These are phyloP conservation scores for Augiades crinisus DNA, from an alignment of 2,888 invertebrate genomes.

Conservation along the genomic window DNA sequence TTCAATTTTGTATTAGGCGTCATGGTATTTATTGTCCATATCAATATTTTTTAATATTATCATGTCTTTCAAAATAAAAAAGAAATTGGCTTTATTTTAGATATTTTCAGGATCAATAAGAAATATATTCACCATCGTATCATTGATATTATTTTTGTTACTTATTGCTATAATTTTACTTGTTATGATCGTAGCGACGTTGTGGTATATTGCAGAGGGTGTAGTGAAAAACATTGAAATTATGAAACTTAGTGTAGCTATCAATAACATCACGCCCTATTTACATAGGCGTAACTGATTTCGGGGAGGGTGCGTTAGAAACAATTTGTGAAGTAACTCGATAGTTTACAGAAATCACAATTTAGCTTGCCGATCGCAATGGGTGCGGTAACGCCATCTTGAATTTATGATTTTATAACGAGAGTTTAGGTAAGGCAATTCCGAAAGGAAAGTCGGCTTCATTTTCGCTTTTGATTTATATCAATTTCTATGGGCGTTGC, in stretches of 20 bases:
- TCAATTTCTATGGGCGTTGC: too few relatives aligned
- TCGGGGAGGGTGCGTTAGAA: conserved; percentile 45
- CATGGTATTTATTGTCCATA: too few relatives aligned
- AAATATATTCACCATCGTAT: too few relatives aligned
- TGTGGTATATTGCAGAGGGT: too few relatives aligned
- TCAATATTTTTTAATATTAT: too few relatives aligned
- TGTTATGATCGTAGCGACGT: too few relatives aligned
- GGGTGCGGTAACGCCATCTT: conserved; percentile 45
- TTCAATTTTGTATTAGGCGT: too few relatives aligned
- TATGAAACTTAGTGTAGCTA: conserved; percentile 30
- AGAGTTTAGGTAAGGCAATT: conserved; percentile 6
- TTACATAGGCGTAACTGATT: conserved; percentile 53
- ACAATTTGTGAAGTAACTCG: conserved; percentile 62
- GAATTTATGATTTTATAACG: conserved; percentile 27
- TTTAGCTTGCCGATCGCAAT: conserved; percentile 37
- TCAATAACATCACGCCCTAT: conserved; percentile 39
- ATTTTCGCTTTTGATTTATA: neutral
- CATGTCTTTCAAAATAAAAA: too few relatives aligned
- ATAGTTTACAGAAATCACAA: conserved; percentile 64
- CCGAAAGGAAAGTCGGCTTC: neutral
- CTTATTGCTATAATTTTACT: too few relatives aligned
- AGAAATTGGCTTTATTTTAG: too few relatives aligned
- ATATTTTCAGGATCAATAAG: too few relatives aligned
- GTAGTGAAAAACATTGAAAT: conserved; percentile 14
- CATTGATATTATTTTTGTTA: too few relatives aligned